These are phyloP conservation scores for Ammodytes dubius DNA, from an alignment of 2,113 vertebrate species.

Conservation along the genomic window DNA sequence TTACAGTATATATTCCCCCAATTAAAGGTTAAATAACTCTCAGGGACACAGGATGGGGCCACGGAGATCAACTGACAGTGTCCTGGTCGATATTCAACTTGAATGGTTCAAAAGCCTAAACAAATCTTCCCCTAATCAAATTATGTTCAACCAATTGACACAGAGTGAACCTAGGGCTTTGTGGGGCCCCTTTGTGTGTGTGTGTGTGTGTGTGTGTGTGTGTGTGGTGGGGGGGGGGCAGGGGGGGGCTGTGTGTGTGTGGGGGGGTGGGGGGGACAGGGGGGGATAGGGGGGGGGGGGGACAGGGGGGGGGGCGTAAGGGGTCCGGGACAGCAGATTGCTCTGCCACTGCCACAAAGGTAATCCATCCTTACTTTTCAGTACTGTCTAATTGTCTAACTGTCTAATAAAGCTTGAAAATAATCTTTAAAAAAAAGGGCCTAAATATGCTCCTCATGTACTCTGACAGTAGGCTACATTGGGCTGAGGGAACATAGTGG, in stretches of 20 bases:
- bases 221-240: too few relatives aligned
- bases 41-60: neutral
- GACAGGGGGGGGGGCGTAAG: too few relatives aligned
- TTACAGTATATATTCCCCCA: neutral
- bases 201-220: too few relatives aligned
- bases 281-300: too few relatives aligned
- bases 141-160: slow-evolving; percentile 42
- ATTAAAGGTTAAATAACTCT: neutral
- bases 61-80: neutral
- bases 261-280: too few relatives aligned
- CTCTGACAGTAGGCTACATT: too few relatives aligned
- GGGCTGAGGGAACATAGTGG: too few relatives aligned
- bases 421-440: too few relatives aligned
- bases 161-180: slow-evolving; percentile 3
- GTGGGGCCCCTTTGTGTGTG: slow-evolving; percentile 7
- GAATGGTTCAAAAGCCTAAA: slow-evolving; percentile 34
- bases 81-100: slow-evolving; percentile 20
- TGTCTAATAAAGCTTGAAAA: too few relatives aligned
- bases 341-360: neutral
- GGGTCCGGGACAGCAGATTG: neutral
- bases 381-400: too few relatives aligned
- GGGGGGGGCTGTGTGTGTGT: too few relatives aligned
- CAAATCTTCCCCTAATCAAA: slow-evolving; percentile 47
- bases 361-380: neutral
- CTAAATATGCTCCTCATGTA: too few relatives aligned